Evolutionary conservation across 2,113 vertebrate species (phyloP).

Genomic region (Oncorhynchus tshawytscha): DNA sequence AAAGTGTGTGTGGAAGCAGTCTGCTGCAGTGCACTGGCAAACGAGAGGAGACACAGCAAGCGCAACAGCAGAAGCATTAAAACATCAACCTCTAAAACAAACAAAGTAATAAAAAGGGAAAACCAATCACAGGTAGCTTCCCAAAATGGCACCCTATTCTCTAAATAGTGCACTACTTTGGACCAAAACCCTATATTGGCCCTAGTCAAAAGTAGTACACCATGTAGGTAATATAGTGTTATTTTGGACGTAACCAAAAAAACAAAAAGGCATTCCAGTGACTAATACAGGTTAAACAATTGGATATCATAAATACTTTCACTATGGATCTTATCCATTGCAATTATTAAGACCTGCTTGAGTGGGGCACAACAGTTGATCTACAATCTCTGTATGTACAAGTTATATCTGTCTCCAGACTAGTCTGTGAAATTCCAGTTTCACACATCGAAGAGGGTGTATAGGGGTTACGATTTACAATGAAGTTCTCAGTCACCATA

Average conservation of each 20-base stretch:
- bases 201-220: too few relatives aligned
- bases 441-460: constrained; percentile 53
- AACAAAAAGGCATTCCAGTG: constrained; percentile 55
- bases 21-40: background rate
- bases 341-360: constrained; percentile 69
- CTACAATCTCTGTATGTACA: constrained; percentile 61
- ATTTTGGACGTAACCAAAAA: constrained; percentile 2
- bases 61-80: constrained; percentile 17
- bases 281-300: constrained; percentile 38
- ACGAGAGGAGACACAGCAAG: background rate
- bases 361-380: constrained; percentile 44
- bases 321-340: constrained; percentile 55
- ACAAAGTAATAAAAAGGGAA: constrained; percentile 17
- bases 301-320: constrained; percentile 63
- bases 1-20: background rate
- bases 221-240: too few relatives aligned
- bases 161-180: too few relatives aligned
- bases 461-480: constrained; percentile 54
- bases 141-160: background rate
- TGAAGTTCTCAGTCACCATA: constrained; percentile 40
- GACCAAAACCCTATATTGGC: constrained; percentile 54
- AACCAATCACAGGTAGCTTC: constrained; percentile 24
- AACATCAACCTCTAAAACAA: constrained; percentile 4
- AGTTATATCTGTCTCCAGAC: constrained; percentile 31
- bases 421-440: constrained; percentile 71